Base-by-base conservation (phyloP, 2,888 invertebrate genomes). In the Frankliniella intonsa region DNA sequence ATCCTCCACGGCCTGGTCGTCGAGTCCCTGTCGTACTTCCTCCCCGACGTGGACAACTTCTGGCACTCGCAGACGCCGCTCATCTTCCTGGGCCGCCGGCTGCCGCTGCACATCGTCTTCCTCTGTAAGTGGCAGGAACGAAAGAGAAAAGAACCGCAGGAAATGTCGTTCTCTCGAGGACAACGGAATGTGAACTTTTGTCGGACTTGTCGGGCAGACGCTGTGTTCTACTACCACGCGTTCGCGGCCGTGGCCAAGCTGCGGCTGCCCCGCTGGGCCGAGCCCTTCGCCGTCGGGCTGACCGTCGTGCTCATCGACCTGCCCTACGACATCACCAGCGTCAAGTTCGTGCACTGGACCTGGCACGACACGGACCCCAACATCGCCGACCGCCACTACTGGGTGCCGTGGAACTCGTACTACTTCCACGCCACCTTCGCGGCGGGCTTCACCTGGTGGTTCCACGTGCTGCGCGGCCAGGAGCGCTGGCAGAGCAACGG, bases 381-480 rank as follows among this genome's bases (percentile, higher is more conserved):
- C 85, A 90, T 93, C 87, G 89, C 87, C 84, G 94, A 95, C 86
- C 90, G 94, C 76, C 92, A 93, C 87, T 95, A 94, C 87, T 94
- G 93, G 92, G 94, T 95, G 38, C 95, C 95, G 0, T 94, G 93
- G 93, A 95, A 93, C 86, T 94, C 94, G 0, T 95, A 94, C 88
- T 95, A 94, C 86, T 95, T 95, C 89, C 95, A 95, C 87, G 90
- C 93, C 0, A 89, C 93, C 0, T 95, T 95, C 86, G 91, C 94
- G 0, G 92, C 93, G 0, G 92, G 93, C 84, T 93, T 95, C 86
- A 91, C 90, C 22, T 92, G 92, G 86, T 90, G 93, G 86, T 93
- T 94, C 87, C 91, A 91, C 83, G 89, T 90, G 9, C 89, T 90
- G 81, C 89, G 92, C 83, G 88, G 88, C 9, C 25, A 51, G 69